A percentile compares a stretch with the other conserved stretches of the same genome.
These are phyloP conservation scores for Zaprionus africanus DNA, from an alignment of 1,140 invertebrate genomes.

Conservation along the genomic window DNA sequence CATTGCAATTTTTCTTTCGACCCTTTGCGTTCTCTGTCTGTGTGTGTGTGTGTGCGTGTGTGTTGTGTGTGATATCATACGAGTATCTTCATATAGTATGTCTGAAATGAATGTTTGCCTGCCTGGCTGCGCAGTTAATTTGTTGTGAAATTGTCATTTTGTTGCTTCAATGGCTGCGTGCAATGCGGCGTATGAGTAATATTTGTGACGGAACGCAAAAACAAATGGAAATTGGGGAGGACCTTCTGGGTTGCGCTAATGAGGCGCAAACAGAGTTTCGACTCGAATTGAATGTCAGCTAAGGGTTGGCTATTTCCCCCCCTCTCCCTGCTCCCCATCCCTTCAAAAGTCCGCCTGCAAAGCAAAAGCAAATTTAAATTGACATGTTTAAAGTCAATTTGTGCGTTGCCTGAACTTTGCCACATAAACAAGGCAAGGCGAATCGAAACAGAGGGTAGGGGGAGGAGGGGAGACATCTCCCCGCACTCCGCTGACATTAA, in stretches of 20 bases:
- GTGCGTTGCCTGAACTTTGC: conserved; percentile 52
- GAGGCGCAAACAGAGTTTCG: conserved; percentile 50
- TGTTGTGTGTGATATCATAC: conserved; percentile 56
- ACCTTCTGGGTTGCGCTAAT: conserved; percentile 58
- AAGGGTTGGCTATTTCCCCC: conserved; percentile 28
- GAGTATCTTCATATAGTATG: conserved; percentile 44
- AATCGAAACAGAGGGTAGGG: neutral
- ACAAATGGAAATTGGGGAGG: conserved; percentile 38
- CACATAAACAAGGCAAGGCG: conserved; percentile 60
- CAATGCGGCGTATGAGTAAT: conserved; percentile 82
- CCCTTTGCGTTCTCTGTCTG: conserved; percentile 24
- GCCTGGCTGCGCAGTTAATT: conserved; percentile 76
- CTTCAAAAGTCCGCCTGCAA: too few species aligned
- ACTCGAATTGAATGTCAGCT: conserved; percentile 21
- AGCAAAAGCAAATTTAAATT: conserved; percentile 53
- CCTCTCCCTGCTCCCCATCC: too few species aligned
- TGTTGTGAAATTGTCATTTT: conserved; percentile 82
- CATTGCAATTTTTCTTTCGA: conserved; percentile 58
- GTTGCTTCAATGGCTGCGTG: conserved; percentile 77
- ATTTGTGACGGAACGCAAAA: conserved; percentile 52
- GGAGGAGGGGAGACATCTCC: neutral
- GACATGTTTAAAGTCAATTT: conserved; percentile 83
- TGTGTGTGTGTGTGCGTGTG: conserved; percentile 34
- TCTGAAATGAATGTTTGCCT: conserved; percentile 48
- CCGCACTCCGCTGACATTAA: conserved; percentile 60